Conservation (phyloP, 2,888 invertebrate species). For the Epinotia nisella region DNA sequence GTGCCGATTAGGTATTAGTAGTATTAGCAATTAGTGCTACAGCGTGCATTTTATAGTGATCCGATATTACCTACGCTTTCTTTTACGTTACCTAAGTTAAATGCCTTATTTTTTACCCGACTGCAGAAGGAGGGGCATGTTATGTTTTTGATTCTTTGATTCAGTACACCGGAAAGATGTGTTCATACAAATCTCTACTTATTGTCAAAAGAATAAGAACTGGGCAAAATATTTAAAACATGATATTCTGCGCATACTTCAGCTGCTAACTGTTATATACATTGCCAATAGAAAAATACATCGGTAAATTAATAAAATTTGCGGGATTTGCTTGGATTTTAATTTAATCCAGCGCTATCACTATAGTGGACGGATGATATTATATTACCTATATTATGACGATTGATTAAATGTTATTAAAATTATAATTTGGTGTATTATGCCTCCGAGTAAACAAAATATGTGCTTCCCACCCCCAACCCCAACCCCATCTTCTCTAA, state of each 20-base stretch:
- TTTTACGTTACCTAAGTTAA: too few relatives aligned
- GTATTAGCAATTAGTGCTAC: too few relatives aligned
- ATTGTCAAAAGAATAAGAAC: not conserved
- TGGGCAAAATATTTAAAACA: not conserved
- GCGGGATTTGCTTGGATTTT: not conserved
- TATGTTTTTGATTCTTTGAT: too few relatives aligned
- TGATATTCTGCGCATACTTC: not conserved
- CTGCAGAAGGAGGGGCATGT: too few relatives aligned
- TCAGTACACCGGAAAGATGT: not conserved
- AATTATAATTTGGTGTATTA: conserved; percentile 11
- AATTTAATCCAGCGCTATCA: conserved; percentile 4
- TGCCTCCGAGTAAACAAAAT: not conserved
- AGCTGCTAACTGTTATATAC: not conserved
- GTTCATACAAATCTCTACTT: not conserved
- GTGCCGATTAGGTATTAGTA: too few relatives aligned
- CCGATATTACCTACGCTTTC: too few relatives aligned
- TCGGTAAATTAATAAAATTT: not conserved
- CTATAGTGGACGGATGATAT: conserved; percentile 18
- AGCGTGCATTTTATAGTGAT: too few relatives aligned
- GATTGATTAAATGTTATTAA: conserved; percentile 31
- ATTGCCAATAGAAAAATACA: not conserved
- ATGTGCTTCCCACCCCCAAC: too few relatives aligned
- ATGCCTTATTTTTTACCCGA: not conserved
- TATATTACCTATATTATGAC: conserved; percentile 17
- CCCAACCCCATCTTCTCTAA: too few relatives aligned